These are phyloP conservation scores for Pristionchus fissidentatus DNA, from an alignment of 2,888 invertebrate genomes.

Conservation along the genomic window DNA sequence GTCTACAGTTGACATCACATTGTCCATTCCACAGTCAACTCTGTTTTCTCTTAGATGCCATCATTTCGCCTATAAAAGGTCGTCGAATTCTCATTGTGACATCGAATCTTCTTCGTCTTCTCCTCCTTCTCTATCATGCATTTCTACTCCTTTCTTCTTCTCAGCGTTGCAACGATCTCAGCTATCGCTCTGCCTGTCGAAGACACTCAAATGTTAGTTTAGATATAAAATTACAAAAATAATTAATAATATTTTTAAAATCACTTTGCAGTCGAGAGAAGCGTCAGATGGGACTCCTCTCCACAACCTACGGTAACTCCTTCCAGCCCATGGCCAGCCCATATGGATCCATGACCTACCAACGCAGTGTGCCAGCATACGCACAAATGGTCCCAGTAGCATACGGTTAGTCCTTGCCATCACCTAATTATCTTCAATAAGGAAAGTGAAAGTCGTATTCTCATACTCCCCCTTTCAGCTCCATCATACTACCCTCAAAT, in stretches of 20 bases:
- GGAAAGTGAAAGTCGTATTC: conserved; percentile 11
- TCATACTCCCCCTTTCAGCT: background rate
- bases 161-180: background rate
- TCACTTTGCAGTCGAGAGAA: background rate
- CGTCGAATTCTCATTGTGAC: background rate
- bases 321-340: background rate
- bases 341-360: background rate
- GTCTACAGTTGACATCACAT: conserved; percentile 5
- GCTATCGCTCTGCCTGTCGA: background rate
- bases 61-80: background rate
- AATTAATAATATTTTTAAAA: background rate
- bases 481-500: background rate
- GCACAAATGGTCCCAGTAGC: background rate
- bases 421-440: background rate
- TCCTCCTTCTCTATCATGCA: background rate
- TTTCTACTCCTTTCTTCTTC: background rate
- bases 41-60: background rate
- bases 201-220: background rate
- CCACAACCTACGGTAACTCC: background rate
- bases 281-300: conserved; percentile 3
- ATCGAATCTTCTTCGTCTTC: background rate
- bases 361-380: background rate
- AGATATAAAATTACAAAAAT: no score
- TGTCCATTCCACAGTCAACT: background rate
- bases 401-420: background rate